These are phyloP conservation scores for Toxostoma redivivum DNA, from an alignment of 2,113 vertebrate species.

Conservation along the genomic window DNA sequence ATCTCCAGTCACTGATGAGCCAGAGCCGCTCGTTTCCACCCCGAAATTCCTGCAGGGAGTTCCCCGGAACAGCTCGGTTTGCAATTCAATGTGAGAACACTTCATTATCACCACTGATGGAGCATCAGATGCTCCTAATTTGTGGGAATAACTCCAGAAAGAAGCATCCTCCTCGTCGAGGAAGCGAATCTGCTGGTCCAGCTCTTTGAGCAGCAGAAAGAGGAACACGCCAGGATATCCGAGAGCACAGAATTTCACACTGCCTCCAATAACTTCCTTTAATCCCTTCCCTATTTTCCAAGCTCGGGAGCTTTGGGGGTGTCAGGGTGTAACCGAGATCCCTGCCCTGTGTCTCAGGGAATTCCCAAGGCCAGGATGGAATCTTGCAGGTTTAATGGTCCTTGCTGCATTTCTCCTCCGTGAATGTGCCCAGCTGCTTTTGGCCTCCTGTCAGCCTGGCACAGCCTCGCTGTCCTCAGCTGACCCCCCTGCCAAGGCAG, in stretches of 20 bases:
- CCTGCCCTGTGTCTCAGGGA: not conserved
- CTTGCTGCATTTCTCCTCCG: not conserved
- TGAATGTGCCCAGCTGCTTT: not conserved
- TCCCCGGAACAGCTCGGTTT: not conserved
- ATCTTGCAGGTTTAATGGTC: not conserved
- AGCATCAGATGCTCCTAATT: not conserved
- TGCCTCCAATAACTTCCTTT: not conserved
- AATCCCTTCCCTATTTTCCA: not conserved
- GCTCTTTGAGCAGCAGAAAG: not conserved
- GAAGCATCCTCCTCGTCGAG: not conserved
- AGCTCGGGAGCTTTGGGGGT: not conserved
- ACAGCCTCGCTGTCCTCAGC: not conserved
- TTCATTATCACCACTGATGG: not conserved
- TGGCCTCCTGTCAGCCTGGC: not conserved
- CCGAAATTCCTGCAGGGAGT: not conserved
- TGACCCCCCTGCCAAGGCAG: not conserved
- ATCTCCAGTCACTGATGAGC: not conserved
- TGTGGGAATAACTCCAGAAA: not conserved
- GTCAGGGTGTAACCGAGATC: not conserved
- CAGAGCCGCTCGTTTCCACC: not conserved
- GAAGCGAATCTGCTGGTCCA: not conserved
- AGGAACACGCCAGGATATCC: not conserved
- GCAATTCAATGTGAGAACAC: not conserved
- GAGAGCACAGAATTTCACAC: rapidly evolving
- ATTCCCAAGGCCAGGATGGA: not conserved